Base-by-base conservation (phyloP, 2,797 vertebrate genomes). In the Phataginus tetradactyla region DNA sequence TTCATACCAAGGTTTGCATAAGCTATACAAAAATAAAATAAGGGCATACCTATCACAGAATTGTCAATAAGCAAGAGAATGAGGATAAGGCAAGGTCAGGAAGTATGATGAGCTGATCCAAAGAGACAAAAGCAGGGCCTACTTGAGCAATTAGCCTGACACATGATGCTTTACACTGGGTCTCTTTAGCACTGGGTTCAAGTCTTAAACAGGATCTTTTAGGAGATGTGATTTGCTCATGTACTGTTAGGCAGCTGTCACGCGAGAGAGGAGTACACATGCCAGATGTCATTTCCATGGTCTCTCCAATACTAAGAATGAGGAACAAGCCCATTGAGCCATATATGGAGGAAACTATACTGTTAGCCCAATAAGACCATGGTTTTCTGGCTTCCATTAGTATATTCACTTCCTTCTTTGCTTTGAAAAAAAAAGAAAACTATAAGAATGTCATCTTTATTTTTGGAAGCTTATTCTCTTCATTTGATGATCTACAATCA, bases 401-500 rank as follows among this genome's bases (percentile, higher is more conserved):
- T 61, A 34, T 57, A 53, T 79, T 37, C 15, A 27, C 66, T 66
- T 61, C 39, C 27, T 11, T 63, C 25, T 78, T 88, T 61, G 5
- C 45, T 84, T 95, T 86, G 68, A 69, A 95, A 83, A 49, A 64
- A 95, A 80, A 34, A 45, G 45, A 88, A 77, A n/a, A 68, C 37
- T 72, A 63, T 25, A 68, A 94, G 39, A 94, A 18, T 42, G 59
- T 14, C 71, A 45, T 83, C 68, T 72, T 93, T 86, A 91, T 84
- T 77, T 90, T 85, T 81, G 49, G 51, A 90, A 53, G 21, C 25
- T 61, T 61, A 25, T 49, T 86, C 42, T 32, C 61, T 79, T 95
- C 18, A 15, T 29, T 55, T 39, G 77, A 88, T 79, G 84, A 94
- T 75, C 37, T 95, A 42, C 49, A 92, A 55, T 95, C 57, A 87